Evolutionary conservation across 2,888 invertebrate species (phyloP), one percentile per base, ranked within the genome.

Genomic region (Pedicia rivosa): DNA sequence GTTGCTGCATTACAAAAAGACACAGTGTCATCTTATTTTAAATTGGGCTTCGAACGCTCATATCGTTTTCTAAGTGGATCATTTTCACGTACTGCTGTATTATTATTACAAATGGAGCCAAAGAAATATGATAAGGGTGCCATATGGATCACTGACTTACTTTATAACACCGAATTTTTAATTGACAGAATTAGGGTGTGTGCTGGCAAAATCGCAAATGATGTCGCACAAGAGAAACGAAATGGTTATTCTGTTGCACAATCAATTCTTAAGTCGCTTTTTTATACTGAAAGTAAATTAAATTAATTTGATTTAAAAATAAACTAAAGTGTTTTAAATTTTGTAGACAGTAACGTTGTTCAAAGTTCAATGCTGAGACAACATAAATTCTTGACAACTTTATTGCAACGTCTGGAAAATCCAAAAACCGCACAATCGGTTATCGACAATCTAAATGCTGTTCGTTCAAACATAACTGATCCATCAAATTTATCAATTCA

Each of bases 161-260:
- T 91, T 20, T 80, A 74, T 50, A 58, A 72, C 5, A 73, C 79
- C 1, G 68, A 74, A 44, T 71, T 88, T 46, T 76, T 74, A 0
- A 67, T 70, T 10, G 83, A 86, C 35, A 64, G 88, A 43, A 56
- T 88, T 31, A 70, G 77, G 48, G 76, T 86, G 17, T 75, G 83
- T 44, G 79, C 82, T 1, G 75, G 75, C 42, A 82, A 88, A 56
- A 70, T 90, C 62, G 68, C 78, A 33, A 87, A 84, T 47, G 80
- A 84, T 43, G 79, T 86, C 2, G 68, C 83, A 2, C 75, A 79
- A 56, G 68, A 73, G 37, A 81, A 81, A 53, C 63, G 80, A 25
- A 70, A 73, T 41, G 90, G 87, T 3, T 64, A 72, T 48, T 69
- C 70, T 44, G 73, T 91, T 51, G 72, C 72, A 6, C 54, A 63